These are phyloP conservation scores for Zoanthus gigantus DNA, from an alignment of 92 coral and sea anemone genomes.

Conservation along the genomic window DNA sequence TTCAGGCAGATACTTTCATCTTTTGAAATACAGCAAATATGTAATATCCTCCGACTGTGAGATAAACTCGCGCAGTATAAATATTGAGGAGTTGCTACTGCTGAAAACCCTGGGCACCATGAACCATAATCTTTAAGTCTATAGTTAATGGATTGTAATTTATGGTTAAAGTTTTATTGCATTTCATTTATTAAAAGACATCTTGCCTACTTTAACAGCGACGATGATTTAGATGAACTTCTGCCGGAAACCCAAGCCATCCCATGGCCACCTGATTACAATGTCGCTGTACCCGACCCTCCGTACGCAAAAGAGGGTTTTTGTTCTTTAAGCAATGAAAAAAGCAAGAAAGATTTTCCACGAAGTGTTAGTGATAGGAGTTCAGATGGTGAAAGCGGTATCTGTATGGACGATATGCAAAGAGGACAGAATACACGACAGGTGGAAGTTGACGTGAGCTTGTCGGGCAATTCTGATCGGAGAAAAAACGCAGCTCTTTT, in stretches of 20 bases:
- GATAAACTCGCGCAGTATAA: too few species aligned
- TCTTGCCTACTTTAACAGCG: not conserved
- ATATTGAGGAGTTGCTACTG: too few species aligned
- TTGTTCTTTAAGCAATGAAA: not conserved
- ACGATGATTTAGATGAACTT: constrained; percentile 10
- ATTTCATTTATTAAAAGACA: not conserved
- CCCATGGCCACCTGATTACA: not conserved
- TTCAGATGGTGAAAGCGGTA: constrained; percentile 26
- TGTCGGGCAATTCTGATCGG: not conserved
- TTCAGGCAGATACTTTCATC: too few species aligned
- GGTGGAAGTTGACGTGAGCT: constrained; percentile 23
- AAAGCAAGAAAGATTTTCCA: not conserved
- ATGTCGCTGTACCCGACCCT: not conserved
- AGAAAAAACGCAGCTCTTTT: not conserved
- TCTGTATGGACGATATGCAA: constrained; percentile 9
- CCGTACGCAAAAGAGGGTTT: not conserved
- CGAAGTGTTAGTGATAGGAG: not conserved
- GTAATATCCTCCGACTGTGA: too few species aligned
- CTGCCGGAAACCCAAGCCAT: not conserved
- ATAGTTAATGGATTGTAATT: not conserved
- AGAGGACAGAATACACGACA: constrained; percentile 10
- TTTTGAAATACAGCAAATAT: too few species aligned
- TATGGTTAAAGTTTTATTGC: not conserved
- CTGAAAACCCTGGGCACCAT: too few species aligned
- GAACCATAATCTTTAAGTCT: too few species aligned